Percentiles rank a stretch among this genome's conserved stretches.
phyloP scores from a whole-genome alignment of 2,113 vertebrate genomes.

The Narcine bancroftii region DNA sequence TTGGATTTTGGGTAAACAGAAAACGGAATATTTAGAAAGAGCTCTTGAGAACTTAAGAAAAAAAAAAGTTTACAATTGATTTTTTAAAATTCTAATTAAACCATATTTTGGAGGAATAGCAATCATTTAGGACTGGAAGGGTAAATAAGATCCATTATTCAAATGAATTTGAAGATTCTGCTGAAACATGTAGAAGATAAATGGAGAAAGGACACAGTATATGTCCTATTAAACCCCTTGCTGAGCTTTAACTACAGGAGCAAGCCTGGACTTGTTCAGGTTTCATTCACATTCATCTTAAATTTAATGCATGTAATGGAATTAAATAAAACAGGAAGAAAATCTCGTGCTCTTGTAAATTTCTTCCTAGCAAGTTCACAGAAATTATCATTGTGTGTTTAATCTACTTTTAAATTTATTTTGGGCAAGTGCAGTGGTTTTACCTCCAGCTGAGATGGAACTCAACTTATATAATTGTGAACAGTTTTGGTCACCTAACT shows the following conservation, averaged over 20 bases:
- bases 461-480: neutral
- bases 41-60: neutral
- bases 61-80: neutral
- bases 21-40: neutral
- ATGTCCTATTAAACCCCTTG: constrained; percentile 52
- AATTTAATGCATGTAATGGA: constrained; percentile 62
- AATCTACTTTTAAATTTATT: neutral
- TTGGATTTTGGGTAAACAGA: neutral
- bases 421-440: neutral
- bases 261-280: constrained; percentile 60
- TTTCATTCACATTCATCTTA: constrained; percentile 57
- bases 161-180: neutral
- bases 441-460: neutral
- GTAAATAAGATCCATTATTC: neutral
- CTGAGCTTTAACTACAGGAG: constrained; percentile 54
- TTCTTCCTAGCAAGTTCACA: constrained; percentile 14
- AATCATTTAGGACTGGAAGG: neutral
- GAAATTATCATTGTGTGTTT: constrained; percentile 2
- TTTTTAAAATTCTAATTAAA: constrained; percentile 6
- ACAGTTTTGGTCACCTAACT: too few relatives aligned
- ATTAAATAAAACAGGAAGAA: constrained; percentile 62
- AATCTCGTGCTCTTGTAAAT: constrained; percentile 41
- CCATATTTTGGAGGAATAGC: neutral
- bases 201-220: constrained; percentile 50
- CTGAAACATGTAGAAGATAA: constrained; percentile 43